Percentiles rank a stretch among this genome's conserved stretches.
These are phyloP conservation scores for Physocephala rufipes DNA, from an alignment of 2,888 invertebrate species.

Conservation along the genomic window DNA sequence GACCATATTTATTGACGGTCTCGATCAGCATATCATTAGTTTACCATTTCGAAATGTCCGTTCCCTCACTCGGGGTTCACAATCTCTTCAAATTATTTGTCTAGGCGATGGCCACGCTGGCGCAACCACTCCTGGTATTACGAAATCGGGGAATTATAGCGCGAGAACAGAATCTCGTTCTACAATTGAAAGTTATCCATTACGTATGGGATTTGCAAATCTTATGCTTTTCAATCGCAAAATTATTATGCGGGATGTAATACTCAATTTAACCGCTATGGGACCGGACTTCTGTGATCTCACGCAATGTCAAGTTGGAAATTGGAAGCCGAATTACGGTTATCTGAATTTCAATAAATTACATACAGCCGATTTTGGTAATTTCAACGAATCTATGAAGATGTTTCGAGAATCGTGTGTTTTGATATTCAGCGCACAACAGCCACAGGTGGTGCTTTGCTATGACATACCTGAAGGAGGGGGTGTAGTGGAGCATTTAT, in stretches of 20 bases:
- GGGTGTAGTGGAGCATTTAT: slow-evolving; percentile 47
- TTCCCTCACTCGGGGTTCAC: slow-evolving; percentile 51
- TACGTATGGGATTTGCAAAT: slow-evolving; percentile 59
- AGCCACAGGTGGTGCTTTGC: slow-evolving; percentile 68
- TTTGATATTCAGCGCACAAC: slow-evolving; percentile 72
- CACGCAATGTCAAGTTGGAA: slow-evolving; percentile 61
- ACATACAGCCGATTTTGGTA: slow-evolving; percentile 53
- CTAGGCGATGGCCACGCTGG: slow-evolving; percentile 55
- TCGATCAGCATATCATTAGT: slow-evolving; percentile 56
- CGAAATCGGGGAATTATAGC: slow-evolving; percentile 26
- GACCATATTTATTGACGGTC: slow-evolving; percentile 57
- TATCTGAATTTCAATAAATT: slow-evolving; percentile 57
- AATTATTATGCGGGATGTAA: slow-evolving; percentile 50
- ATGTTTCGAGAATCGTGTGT: slow-evolving; percentile 72
- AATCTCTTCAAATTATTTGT: slow-evolving; percentile 59
- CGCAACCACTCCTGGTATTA: slow-evolving; percentile 39
- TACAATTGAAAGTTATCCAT: slow-evolving; percentile 53
- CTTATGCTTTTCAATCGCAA: slow-evolving; percentile 61
- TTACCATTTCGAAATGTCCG: slow-evolving; percentile 59
- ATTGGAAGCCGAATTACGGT: slow-evolving; percentile 63
- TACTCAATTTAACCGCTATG: slow-evolving; percentile 62
- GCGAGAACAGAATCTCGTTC: slow-evolving; percentile 54
- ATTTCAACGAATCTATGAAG: slow-evolving; percentile 63
- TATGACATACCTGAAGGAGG: slow-evolving; percentile 49
- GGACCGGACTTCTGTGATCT: slow-evolving; percentile 64